These are phyloP conservation scores for Ahaetulla prasina DNA, from an alignment of 2,113 vertebrate species.

Conservation along the genomic window DNA sequence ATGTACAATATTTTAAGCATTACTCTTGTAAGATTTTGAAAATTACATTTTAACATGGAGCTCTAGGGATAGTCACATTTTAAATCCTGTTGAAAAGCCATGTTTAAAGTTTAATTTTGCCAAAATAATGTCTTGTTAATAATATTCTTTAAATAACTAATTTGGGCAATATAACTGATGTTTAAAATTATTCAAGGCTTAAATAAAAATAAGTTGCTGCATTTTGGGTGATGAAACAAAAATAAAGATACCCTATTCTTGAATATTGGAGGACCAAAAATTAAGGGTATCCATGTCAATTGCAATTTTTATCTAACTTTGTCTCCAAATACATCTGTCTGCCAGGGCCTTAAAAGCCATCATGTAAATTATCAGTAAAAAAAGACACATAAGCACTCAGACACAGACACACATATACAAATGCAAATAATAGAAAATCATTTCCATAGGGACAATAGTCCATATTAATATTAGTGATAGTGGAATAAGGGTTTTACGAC, in stretches of 20 bases:
- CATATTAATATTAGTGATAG: constrained; percentile 78
- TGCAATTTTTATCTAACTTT: constrained; percentile 72
- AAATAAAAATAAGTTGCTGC: constrained; percentile 71
- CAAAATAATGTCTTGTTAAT: constrained; percentile 92
- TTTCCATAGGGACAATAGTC: constrained; percentile 73
- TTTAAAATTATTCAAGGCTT: constrained; percentile 71
- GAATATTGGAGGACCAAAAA: constrained; percentile 82
- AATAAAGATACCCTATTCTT: constrained; percentile 75
- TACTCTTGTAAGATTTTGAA: constrained; percentile 91
- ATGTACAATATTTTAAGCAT: constrained; percentile 92
- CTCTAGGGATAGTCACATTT: constrained; percentile 86
- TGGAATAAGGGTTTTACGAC: constrained; percentile 73
- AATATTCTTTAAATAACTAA: constrained; percentile 78
- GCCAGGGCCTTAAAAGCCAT: constrained; percentile 81
- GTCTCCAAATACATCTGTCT: constrained; percentile 74
- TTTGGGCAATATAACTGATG: constrained; percentile 81
- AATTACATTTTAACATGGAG: constrained; percentile 94
- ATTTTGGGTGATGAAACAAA: constrained; percentile 76
- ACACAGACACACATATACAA: constrained; percentile 45
- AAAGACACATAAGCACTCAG: constrained; percentile 36
- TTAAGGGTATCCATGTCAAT: constrained; percentile 77
- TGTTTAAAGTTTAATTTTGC: constrained; percentile 88
- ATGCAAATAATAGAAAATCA: constrained; percentile 75
- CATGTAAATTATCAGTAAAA: constrained; percentile 78
- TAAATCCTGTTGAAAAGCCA: constrained; percentile 86